phyloP scores from a whole-genome alignment of 2,113 vertebrate species.

The Ellobius talpinus region DNA sequence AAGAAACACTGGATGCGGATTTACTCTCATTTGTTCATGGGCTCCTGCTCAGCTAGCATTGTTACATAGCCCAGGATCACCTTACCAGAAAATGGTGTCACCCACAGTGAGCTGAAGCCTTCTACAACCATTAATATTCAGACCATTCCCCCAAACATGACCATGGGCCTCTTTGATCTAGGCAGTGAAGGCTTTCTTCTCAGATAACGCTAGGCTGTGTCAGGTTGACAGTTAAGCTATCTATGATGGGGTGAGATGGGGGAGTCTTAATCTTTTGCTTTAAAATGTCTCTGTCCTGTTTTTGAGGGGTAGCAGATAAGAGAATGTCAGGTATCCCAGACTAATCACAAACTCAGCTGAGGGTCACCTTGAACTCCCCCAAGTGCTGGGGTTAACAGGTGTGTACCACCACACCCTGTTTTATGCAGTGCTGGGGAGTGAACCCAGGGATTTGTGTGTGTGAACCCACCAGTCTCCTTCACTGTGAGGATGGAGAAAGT shows the following conservation, averaged over 20 bases:
- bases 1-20: not conserved
- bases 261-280: not conserved
- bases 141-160: not conserved
- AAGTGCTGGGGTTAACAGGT: not conserved
- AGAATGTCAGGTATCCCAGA: not conserved
- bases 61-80: not conserved
- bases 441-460: not conserved
- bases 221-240: not conserved
- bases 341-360: not conserved
- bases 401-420: not conserved
- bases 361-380: not conserved
- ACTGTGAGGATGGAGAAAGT: not conserved
- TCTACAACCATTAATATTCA: not conserved
- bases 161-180: not conserved
- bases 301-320: not conserved
- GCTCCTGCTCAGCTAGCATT: not conserved
- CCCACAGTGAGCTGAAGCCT: not conserved
- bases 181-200: not conserved
- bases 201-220: no score
- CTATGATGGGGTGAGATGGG: not conserved
- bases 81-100: not conserved
- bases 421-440: not conserved
- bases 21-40: no score
- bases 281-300: not conserved
- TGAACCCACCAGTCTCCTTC: not conserved